Evolutionary conservation across 2,797 vertebrate species (phyloP), one percentile per base, ranked within the genome.

Genomic region (Labeo calbasu): DNA sequence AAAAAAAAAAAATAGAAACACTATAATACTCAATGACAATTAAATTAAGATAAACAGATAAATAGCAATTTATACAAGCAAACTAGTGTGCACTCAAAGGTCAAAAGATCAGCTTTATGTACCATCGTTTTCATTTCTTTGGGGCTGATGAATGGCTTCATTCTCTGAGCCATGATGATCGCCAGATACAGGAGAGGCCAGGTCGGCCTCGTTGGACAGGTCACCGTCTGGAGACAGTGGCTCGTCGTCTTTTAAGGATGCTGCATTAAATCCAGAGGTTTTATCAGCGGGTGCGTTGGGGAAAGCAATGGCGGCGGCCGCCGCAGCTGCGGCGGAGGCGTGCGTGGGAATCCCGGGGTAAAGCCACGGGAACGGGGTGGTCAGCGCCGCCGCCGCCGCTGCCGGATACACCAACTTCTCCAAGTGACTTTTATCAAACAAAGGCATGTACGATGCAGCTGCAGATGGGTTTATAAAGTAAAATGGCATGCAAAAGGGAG

Each of bases 401-500:
- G 93, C 93, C 0, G 96, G 97, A 87, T 96, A 98, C 85, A 98
- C 92, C 87, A 95, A 96, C 89, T 97, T 98, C 72, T 99, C 97
- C 90, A 97, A 91, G 92, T 93, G 92, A 90, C 92, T 94, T 88
- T 97, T 99, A 86, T 98, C 97, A 92, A 98, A 93, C 90, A 97
- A 94, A 82, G 97, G 97, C 95, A 98, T 96, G 90, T 98, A 94
- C 28, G 96, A 96, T 46, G 97, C 95, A 0, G 97, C 96, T 40
- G 97, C 96, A 0, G 97, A 96, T 2, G 97, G 96, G 91, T 97
- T 97, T 90, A 98, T 96, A 94, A 99, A 97, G 90, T 96, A 96
- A 90, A 96, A 96, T 85, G 98, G 98, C 94, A 98, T 94, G 94
- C 98, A 98, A 89, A 98, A 96, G 5, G 98, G 96, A 36, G 97